These are phyloP conservation scores for Vanacampus margaritifer DNA, from an alignment of 2,113 vertebrate genomes.

Conservation along the genomic window DNA sequence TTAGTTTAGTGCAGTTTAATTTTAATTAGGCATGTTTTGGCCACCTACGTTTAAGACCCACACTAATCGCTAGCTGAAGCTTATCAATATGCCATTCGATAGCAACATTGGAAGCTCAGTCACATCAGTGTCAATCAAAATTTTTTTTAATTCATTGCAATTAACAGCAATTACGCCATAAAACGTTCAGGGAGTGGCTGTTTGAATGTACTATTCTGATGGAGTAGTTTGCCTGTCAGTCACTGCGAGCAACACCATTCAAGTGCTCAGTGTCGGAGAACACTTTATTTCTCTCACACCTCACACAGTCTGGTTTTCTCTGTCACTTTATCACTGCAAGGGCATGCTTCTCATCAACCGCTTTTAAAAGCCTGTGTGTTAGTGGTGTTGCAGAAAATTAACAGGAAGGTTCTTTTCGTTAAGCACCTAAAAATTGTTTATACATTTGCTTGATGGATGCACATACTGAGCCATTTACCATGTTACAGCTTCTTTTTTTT, in stretches of 20 bases:
- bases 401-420: neutral
- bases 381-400: neutral
- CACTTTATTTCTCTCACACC: neutral
- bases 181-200: neutral
- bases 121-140: neutral
- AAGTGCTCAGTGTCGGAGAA: neutral
- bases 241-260: neutral
- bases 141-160: no score
- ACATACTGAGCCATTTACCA: no score
- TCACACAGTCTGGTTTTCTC: neutral
- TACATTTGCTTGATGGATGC: neutral
- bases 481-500: neutral
- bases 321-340: neutral
- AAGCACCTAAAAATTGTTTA: neutral
- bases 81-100: neutral
- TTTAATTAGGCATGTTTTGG: no score
- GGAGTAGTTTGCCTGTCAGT: neutral
- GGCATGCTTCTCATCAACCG: neutral
- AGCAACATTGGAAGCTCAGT: neutral
- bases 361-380: neutral
- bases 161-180: no score
- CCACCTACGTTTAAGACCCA: no score
- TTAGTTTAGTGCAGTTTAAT: no score
- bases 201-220: neutral
- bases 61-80: neutral